phyloP scores from a whole-genome alignment of 92 coral and sea anemone genomes.

The Palythoa grandis region DNA sequence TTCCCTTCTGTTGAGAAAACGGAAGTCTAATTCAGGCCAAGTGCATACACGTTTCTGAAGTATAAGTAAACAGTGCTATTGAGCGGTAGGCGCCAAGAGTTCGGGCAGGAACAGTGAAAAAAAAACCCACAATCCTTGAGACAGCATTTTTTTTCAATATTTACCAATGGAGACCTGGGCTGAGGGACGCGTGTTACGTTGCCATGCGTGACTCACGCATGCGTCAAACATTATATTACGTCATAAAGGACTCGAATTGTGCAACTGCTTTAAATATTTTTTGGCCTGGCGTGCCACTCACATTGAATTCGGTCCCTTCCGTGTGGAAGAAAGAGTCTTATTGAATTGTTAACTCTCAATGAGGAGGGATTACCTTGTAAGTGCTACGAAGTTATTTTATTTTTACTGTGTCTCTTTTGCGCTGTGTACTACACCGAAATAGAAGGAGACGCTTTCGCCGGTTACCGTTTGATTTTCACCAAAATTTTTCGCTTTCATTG shows the following conservation, averaged over 20 bases:
- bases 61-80: too few relatives aligned
- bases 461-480: neutral
- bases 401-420: neutral
- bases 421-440: neutral
- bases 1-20: too few relatives aligned
- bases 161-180: neutral
- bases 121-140: too few relatives aligned
- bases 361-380: slow-evolving; percentile 93
- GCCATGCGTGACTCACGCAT: slow-evolving; percentile 65
- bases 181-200: slow-evolving; percentile 42
- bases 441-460: slow-evolving; percentile 21
- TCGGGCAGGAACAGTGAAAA: too few relatives aligned
- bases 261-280: slow-evolving; percentile 96
- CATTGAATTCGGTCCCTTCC: slow-evolving; percentile 73
- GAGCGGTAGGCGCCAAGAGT: too few relatives aligned
- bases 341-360: slow-evolving; percentile 80
- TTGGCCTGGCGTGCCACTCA: slow-evolving; percentile 84
- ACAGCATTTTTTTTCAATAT: too few relatives aligned
- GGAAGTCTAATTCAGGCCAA: too few relatives aligned
- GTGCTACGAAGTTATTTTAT: slow-evolving; percentile 38
- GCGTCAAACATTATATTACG: slow-evolving; percentile 91
- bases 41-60: too few relatives aligned
- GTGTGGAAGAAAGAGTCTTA: slow-evolving; percentile 68
- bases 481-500: neutral
- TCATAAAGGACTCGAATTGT: slow-evolving; percentile 94